Evolutionary conservation across 2,113 vertebrate species (phyloP).

Genomic region (Danio rerio): DNA sequence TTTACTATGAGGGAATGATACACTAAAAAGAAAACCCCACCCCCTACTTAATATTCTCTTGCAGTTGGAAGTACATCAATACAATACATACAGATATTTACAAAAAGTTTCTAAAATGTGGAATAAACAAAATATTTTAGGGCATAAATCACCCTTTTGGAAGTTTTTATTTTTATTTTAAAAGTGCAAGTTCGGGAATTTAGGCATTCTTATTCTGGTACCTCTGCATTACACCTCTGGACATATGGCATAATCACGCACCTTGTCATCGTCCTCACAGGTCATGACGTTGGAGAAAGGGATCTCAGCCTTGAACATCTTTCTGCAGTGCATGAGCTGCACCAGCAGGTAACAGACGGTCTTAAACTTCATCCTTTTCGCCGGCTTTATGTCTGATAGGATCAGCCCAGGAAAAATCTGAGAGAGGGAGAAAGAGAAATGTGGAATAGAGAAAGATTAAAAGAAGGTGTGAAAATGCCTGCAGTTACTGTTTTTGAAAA

Average conservation of each 20-base stretch:
- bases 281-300: conserved; percentile 91
- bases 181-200: too few species aligned
- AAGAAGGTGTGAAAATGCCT: conserved; percentile 16
- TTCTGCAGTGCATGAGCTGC: conserved; percentile 90
- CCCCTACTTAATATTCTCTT: too few species aligned
- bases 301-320: conserved; percentile 91
- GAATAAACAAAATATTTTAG: too few species aligned
- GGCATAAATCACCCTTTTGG: too few species aligned
- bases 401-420: conserved; percentile 90
- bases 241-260: conserved; percentile 56
- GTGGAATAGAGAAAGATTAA: conserved; percentile 1
- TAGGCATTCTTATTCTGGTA: too few species aligned
- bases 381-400: conserved; percentile 88
- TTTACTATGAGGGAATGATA: too few species aligned
- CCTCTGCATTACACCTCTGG: background rate
- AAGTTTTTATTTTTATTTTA: too few species aligned
- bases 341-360: conserved; percentile 89
- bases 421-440: conserved; percentile 17
- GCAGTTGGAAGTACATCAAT: too few species aligned
- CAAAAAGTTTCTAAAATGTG: too few species aligned
- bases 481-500: background rate
- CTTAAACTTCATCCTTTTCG: conserved; percentile 91
- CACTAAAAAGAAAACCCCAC: too few species aligned
- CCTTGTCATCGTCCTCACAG: conserved; percentile 90
- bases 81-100: too few species aligned